Evolutionary conservation across 2,113 vertebrate species (phyloP), one percentile per base, ranked within the genome.

Genomic region (Cephalopterus ornatus): DNA sequence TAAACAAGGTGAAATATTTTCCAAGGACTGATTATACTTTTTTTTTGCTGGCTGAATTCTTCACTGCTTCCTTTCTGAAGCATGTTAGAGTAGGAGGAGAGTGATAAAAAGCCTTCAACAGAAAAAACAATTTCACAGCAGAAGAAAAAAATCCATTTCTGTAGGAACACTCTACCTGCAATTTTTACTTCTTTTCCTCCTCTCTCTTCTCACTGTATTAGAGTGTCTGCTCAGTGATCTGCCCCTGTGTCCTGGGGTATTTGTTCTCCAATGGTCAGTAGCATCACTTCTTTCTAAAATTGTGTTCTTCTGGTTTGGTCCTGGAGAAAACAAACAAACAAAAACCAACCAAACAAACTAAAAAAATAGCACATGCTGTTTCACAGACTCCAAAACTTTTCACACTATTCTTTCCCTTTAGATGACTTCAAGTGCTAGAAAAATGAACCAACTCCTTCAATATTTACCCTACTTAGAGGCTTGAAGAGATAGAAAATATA

Each of bases 281-380:
- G 26, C 11, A 39, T 35, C 0, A 2, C 47, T 84, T 74, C 14
- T 78, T 82, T 30, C 47, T 70, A 75, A 74, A 91, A 47, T 44
- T 0, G 0, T 33, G 5, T 4, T 59, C 7, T 78, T 83, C 22
- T 55, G 5, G 62, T 74, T 88, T 49, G 61, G 0, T 26, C 10
- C 20, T 50, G 30, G 11, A 82, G 10, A 27, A 62, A 23, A 49
- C 26, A 12, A 24, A 4, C 9, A 30, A 37, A 20, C 23, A 30
- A 65, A 30, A 30, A 8, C 16, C 7, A 39, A 28, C 5, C 59
- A 61, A 62, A 5, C 33, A 61, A 37, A 17, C 9, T 6, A 15
- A 61, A 39, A 39, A 37, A 71, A n/a, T 6, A 15, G 3, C 16
- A n/a, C 2, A 28, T 44, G 13, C 8, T 70, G 6, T 23, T 89